A percentile compares a stretch with the other conserved stretches of the same genome.
Evolutionary conservation across 2,888 invertebrate species (phyloP).

Genomic region (Synergus gifuensis): DNA sequence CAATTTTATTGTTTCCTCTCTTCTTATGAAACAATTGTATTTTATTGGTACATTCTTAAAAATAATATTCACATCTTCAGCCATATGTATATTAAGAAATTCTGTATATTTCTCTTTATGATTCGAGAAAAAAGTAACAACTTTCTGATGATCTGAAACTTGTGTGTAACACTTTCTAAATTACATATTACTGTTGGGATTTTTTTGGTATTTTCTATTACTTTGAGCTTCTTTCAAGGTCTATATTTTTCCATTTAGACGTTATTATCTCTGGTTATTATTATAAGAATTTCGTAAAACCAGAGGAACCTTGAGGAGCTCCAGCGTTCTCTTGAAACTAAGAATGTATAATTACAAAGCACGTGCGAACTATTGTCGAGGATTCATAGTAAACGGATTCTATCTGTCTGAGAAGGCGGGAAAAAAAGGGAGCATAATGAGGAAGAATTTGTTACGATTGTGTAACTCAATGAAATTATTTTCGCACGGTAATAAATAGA

Average conservation of each 20-base stretch:
- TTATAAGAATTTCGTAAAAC: conserved; percentile 22
- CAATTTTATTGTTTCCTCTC: conserved; percentile 31
- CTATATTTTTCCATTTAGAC: conserved; percentile 22
- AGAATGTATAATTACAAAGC: conserved; percentile 40
- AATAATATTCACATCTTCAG: not conserved
- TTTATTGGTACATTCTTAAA: not conserved
- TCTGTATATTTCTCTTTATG: not conserved
- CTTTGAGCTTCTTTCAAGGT: conserved; percentile 8
- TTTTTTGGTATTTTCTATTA: conserved; percentile 20
- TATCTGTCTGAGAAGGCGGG: conserved; percentile 1
- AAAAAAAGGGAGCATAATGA: conserved; percentile 2
- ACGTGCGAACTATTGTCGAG: conserved; percentile 24
- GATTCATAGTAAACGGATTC: conserved; percentile 10
- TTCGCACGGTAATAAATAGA: conserved; percentile 25
- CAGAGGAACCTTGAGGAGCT: not conserved
- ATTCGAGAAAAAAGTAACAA: too few species aligned
- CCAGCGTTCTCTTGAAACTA: conserved; percentile 33
- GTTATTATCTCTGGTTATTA: not conserved
- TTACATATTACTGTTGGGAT: not conserved
- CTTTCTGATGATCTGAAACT: not conserved
- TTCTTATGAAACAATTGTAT: not conserved
- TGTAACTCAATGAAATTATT: conserved; percentile 13
- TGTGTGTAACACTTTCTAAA: not conserved
- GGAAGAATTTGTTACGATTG: conserved; percentile 28
- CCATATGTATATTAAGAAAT: not conserved